Base-by-base conservation (phyloP, 2,888 invertebrate genomes). In the Conistra vaccinii region DNA sequence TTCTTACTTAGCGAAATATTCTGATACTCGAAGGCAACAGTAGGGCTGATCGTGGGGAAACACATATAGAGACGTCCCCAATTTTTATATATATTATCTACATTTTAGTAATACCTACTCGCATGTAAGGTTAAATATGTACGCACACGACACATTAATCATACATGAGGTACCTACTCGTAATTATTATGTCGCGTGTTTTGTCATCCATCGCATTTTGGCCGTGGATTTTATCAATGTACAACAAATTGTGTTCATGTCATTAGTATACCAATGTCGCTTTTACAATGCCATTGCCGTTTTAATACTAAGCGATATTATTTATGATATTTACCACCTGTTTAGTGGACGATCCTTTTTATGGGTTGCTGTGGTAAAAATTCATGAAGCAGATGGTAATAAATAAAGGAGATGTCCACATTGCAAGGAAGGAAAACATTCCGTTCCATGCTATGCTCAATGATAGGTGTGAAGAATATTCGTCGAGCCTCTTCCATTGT, bases 171-270 rank as follows among this genome's bases (percentile, higher is more conserved):
- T 88, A 88, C n/a, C n/a, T n/a, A n/a, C 88, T 89, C 91, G 85
- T 94, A 94, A 95, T 94, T 94, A 93, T 93, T 85, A 89, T 90
- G 88, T 95, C 90, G 95, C 94, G 95, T 94, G 94, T 90, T 91
- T 90, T 92, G 92, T 93, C 93, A 93, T 93, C 89, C 90, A 90
- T 91, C 89, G 90, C 90, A 89, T 91, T 93, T 91, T 70, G 86
- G 85, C 84, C 87, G 89, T 89, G 92, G 92, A 92, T 93, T 90
- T 92, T 94, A 94, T 94, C 93, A 92, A 90, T 89, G 90, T 81
- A 87, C 88, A 87, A 91, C 92, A 92, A 93, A 92, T 92, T 92
- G 88, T 85, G 89, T 89, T 88, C 82, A 74, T 87, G 85, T 89
- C 85, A 90, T 90, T 92, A 91, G 83, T 82, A 74, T 81, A 83